Conservation (phyloP, 1,140 invertebrate species). For the Heliothis virescens region DNA sequence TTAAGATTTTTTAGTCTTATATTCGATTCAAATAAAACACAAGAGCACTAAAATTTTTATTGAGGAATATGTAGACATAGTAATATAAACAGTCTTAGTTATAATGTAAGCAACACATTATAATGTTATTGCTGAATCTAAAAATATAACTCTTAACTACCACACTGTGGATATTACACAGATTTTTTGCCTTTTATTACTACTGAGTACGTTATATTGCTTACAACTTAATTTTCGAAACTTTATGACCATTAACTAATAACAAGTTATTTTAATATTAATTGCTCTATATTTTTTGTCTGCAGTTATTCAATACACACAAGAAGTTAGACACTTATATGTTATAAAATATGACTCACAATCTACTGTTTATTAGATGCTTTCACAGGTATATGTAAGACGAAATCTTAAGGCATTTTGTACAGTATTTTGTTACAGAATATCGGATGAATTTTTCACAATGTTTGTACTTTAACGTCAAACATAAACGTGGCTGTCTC, state of each 20-base stretch:
- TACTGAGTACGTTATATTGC: conserved; percentile 1
- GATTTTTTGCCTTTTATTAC: conserved; percentile 30
- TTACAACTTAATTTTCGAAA: conserved; percentile 36
- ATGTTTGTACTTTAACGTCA: conserved; percentile 18
- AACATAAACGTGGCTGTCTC: conserved; percentile 27
- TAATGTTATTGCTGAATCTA: conserved; percentile 29
- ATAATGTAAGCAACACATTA: conserved; percentile 30
- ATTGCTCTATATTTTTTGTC: conserved; percentile 9
- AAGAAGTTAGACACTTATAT: neutral
- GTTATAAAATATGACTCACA: neutral
- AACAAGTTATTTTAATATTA: conserved; percentile 9
- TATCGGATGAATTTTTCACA: conserved; percentile 21
- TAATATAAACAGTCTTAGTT: conserved; percentile 39
- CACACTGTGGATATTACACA: neutral
- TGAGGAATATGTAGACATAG: conserved; percentile 32
- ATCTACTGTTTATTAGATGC: neutral
- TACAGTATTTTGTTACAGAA: conserved; percentile 13
- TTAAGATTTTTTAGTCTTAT: neutral
- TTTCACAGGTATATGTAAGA: neutral
- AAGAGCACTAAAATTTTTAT: conserved; percentile 28
- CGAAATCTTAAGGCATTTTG: conserved; percentile 4
- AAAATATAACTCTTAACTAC: conserved; percentile 8
- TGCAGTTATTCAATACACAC: conserved; percentile 2
- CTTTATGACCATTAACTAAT: neutral
- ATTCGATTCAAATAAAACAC: conserved; percentile 20